Percentiles rank a stretch among this genome's conserved stretches.
Evolutionary conservation across 2,113 vertebrate species (phyloP).

Genomic region (Rhinoderma darwinii): DNA sequence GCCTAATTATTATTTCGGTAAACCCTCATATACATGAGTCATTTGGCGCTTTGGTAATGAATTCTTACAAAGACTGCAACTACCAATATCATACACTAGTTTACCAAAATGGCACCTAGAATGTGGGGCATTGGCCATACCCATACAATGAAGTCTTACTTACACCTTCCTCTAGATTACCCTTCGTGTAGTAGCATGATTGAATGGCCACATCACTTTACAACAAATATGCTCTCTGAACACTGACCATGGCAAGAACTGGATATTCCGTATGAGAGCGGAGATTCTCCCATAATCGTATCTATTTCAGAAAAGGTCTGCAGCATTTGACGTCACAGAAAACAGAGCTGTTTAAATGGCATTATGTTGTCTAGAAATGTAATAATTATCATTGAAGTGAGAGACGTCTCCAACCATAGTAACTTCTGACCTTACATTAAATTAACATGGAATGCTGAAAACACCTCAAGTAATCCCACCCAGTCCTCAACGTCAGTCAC

Average conservation of each 20-base stretch:
- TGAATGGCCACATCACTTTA: neutral
- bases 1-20: too few relatives aligned
- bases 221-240: neutral
- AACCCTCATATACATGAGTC: too few relatives aligned
- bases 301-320: too few relatives aligned
- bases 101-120: neutral
- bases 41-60: neutral
- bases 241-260: too few relatives aligned
- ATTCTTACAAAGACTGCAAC: neutral
- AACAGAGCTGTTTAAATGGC: neutral
- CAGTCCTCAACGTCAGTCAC: neutral
- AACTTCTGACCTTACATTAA: conserved; percentile 11
- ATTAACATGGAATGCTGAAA: neutral
- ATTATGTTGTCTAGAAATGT: neutral
- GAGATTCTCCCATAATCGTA: too few relatives aligned
- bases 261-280: too few relatives aligned
- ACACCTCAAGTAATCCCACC: conserved; percentile 1
- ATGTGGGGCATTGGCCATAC: neutral
- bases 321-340: too few relatives aligned
- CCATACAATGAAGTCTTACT: neutral
- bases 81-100: neutral
- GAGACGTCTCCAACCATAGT: neutral
- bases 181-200: neutral
- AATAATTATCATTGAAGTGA: neutral
- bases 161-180: neutral